These are phyloP conservation scores for Protobothrops flavoviridis DNA, from an alignment of 2,113 vertebrate species.

Conservation along the genomic window DNA sequence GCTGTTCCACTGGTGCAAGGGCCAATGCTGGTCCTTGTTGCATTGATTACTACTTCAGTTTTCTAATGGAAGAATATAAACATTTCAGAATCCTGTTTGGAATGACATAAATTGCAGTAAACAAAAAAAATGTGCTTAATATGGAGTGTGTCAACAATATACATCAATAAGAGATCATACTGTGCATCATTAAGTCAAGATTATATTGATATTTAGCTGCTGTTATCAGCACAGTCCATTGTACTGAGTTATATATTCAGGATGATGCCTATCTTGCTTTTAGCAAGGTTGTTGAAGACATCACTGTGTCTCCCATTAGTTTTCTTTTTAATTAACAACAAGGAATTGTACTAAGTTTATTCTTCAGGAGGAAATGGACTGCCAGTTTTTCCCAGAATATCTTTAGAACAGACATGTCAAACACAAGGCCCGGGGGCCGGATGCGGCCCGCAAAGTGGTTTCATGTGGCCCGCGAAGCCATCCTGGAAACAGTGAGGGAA, in stretches of 20 bases:
- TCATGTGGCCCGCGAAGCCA: no score
- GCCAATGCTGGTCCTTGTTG: neutral
- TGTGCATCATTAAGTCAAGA: no score
- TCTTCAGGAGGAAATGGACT: neutral
- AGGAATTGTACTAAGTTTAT: neutral
- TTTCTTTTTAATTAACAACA: neutral
- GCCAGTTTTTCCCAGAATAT: neutral
- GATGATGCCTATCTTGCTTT: neutral
- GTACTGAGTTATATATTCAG: neutral
- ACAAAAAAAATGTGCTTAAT: neutral
- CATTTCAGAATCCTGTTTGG: neutral
- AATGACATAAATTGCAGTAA: neutral
- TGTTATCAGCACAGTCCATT: neutral
- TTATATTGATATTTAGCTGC: neutral
- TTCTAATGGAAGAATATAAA: neutral
- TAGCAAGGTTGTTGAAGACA: neutral
- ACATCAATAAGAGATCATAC: neutral
- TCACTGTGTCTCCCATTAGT: neutral
- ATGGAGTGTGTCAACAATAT: neutral
- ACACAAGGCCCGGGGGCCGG: no score
- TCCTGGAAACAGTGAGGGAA: no score
- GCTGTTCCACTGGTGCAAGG: neutral
- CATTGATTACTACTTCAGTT: neutral
- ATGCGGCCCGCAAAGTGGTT: no score
- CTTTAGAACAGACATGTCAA: neutral